phyloP scores from a whole-genome alignment of 2,113 vertebrate species.

The Oncorhynchus kisutch region DNA sequence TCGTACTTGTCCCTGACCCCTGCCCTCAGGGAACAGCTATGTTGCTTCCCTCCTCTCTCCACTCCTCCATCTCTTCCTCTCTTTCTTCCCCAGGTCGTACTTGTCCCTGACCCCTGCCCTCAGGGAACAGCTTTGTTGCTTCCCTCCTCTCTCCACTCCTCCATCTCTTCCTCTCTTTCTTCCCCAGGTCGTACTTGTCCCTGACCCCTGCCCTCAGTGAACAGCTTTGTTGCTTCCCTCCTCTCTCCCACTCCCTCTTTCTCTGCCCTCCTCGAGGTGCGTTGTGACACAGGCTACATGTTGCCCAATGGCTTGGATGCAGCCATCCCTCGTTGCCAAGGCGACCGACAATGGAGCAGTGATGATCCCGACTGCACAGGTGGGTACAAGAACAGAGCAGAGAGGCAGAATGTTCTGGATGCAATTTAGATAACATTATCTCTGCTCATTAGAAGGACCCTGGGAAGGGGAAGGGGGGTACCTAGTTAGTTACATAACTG shows the following conservation, averaged over 20 bases:
- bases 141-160: conserved; percentile 34
- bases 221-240: conserved; percentile 40
- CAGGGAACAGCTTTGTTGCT: neutral
- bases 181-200: too few species aligned
- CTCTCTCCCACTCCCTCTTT: conserved; percentile 65
- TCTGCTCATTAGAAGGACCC: neutral
- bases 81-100: too few species aligned
- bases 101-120: too few species aligned
- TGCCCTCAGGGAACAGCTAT: neutral
- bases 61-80: conserved; percentile 72
- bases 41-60: conserved; percentile 49
- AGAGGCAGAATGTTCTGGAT: neutral
- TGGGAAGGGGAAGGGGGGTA: too few species aligned
- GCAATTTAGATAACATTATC: neutral
- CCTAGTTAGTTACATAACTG: too few species aligned
- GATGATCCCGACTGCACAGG: conserved; percentile 74
- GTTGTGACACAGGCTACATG: conserved; percentile 71
- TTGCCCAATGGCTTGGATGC: conserved; percentile 65
- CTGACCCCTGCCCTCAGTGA: too few species aligned
- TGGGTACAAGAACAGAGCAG: conserved; percentile 43
- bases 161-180: too few species aligned
- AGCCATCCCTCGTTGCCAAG: conserved; percentile 77
- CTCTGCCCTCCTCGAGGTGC: conserved; percentile 73
- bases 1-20: too few species aligned
- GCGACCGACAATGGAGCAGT: conserved; percentile 81